Base-by-base conservation (phyloP, 2,113 vertebrate genomes). In the Xiphorhynchus elegans region DNA sequence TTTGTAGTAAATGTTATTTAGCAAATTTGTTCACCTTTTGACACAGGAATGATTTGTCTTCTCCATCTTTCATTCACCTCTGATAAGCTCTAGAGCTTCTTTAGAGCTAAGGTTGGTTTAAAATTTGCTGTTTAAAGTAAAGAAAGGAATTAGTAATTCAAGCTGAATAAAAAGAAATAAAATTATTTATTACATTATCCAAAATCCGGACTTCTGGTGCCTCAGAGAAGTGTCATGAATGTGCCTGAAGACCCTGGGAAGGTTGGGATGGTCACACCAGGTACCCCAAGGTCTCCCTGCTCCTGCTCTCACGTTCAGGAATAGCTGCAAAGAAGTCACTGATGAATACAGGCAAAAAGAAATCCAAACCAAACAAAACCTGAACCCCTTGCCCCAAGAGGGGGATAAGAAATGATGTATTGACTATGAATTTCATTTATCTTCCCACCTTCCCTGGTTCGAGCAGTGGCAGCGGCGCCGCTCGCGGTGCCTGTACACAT, bases 371-470 rank as follows among this genome's bases (percentile, higher is more conserved):
- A 66, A 96, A 92, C 72, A 83, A 92, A 95, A 92, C 35, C 68
- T 86, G 92, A 94, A 95, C 90, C 89, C 91, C 76, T 90, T 90
- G 83, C 96, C 90, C 62, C 88, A 21, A 75, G 89, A 87, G 90
- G 84, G 72, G 86, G 52, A 73, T 91, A 74, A 97, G 93, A 82
- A 91, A 85, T 23, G 59, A 94, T 78, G 84, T 70, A n/a, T 87
- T 96, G 97, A 94, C 96, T 95, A 87, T 29, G 77, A 97, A 95
- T 97, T 96, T 96, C 78, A 95, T 97, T 97, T 95, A 88, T 96
- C 92, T 96, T 67, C 47, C 95, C 76, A 75, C 94, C 91, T 81
- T 96, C 46, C 50, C 70, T 47, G 39, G 35, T 87, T 52, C 82
- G 81, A 97, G 94, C 95, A 72, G 79, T 24, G 31, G 87, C 96